Conservation (phyloP, 53 echinoderm and acorn worm species). For the Paracentrotus lividus region DNA sequence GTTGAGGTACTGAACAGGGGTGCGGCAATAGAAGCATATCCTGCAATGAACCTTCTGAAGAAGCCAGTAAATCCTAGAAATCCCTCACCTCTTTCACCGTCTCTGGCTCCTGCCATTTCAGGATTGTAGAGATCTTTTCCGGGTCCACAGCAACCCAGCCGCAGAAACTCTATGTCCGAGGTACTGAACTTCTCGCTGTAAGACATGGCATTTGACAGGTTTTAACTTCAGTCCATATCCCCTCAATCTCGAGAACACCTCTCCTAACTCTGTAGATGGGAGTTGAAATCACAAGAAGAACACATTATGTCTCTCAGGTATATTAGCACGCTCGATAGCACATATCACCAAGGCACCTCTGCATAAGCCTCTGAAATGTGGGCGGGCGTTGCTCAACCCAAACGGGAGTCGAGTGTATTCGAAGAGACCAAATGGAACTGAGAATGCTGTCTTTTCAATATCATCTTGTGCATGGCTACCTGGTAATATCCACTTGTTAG, state of each 20-base stretch:
- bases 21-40: conserved; percentile 59
- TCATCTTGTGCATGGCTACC: conserved; percentile 53
- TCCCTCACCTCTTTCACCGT: too few relatives aligned
- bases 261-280: background rate
- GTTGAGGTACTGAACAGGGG: conserved; percentile 62
- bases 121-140: conserved; percentile 57
- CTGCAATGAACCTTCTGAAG: conserved; percentile 61
- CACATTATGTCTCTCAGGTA: too few relatives aligned
- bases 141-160: conserved; percentile 70
- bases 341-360: conserved; percentile 66
- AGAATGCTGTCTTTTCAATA: conserved; percentile 65
- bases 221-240: too few relatives aligned
- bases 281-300: conserved; percentile 5
- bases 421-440: conserved; percentile 58
- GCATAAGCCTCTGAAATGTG: too few relatives aligned
- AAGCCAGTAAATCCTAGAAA: background rate
- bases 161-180: conserved; percentile 58
- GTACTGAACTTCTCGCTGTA: conserved; percentile 56
- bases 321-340: conserved; percentile 14
- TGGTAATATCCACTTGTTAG: conserved; percentile 72
- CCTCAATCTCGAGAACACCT: too few relatives aligned
- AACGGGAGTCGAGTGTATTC: conserved; percentile 68
- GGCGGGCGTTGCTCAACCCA: conserved; percentile 67
- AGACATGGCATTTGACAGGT: conserved; percentile 40
- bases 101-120: too few relatives aligned